Conservation (phyloP, 2,113 vertebrate species). For the Charadrius vociferus region DNA sequence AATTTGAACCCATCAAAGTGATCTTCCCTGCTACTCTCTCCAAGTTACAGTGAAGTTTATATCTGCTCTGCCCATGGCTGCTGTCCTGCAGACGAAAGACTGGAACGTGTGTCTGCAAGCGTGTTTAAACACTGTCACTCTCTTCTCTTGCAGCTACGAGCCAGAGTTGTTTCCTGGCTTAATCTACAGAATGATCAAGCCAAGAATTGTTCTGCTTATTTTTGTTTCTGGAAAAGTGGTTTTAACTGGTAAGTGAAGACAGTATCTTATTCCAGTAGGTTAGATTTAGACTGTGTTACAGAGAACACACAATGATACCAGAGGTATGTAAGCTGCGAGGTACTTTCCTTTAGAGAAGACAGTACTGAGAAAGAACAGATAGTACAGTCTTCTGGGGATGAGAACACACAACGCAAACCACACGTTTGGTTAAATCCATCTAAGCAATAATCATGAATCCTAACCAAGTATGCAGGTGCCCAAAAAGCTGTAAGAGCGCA, state of each 20-base stretch:
- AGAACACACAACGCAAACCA: background rate
- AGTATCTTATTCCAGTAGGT: background rate
- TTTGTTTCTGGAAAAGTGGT: constrained; percentile 99
- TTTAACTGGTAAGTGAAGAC: constrained; percentile 88
- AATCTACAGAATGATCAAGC: constrained; percentile 99
- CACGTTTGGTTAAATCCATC: background rate
- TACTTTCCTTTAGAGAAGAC: background rate
- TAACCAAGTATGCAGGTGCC: background rate
- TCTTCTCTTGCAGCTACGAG: constrained; percentile 86
- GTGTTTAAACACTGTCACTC: background rate
- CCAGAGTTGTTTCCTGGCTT: constrained; percentile 97
- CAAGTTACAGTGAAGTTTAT: background rate
- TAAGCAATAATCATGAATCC: background rate
- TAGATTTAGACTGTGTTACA: background rate
- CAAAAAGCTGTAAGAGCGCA: background rate
- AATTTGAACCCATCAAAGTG: background rate
- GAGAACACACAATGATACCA: background rate
- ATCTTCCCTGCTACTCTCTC: background rate
- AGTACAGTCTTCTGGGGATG: background rate
- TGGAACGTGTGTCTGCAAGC: background rate
- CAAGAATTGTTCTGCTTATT: constrained; percentile 97
- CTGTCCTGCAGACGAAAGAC: background rate
- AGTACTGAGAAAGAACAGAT: background rate
- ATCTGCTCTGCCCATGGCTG: background rate
- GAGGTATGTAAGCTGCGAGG: background rate